Evolutionary conservation across 2,888 invertebrate species (phyloP).

Genomic region (Tridacna crocea): DNA sequence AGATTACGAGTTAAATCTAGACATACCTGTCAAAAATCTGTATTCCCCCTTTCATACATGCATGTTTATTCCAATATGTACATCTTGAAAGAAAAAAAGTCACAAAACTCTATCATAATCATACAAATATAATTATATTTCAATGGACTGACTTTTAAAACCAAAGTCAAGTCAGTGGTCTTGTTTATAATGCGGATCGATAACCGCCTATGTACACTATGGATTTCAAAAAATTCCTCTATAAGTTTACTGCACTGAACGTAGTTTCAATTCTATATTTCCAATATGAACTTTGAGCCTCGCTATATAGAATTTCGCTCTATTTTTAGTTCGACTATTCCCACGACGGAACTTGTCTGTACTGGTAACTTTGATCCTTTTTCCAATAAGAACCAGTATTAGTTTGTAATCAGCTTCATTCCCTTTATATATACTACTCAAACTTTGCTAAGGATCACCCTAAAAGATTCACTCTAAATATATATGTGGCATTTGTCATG

Average conservation of each 20-base stretch:
- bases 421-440: too few species aligned
- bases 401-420: too few species aligned
- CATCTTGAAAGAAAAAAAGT: background rate
- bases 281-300: conserved; percentile 1
- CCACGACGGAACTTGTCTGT: background rate
- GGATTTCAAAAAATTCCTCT: background rate
- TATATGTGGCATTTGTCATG: too few species aligned
- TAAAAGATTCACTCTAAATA: too few species aligned
- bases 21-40: background rate
- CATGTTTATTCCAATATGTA: background rate
- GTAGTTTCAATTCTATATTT: conserved; percentile 8
- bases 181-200: background rate
- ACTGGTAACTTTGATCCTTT: background rate
- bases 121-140: background rate
- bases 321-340: background rate
- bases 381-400: background rate
- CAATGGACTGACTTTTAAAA: background rate
- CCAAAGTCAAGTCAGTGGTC: background rate
- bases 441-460: too few species aligned
- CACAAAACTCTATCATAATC: background rate
- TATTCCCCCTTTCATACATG: background rate
- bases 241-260: background rate
- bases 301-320: background rate
- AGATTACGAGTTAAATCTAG: too few species aligned
- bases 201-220: background rate